phyloP scores from a whole-genome alignment of 1,140 invertebrate species.

The Drosophila tropicalis region DNA sequence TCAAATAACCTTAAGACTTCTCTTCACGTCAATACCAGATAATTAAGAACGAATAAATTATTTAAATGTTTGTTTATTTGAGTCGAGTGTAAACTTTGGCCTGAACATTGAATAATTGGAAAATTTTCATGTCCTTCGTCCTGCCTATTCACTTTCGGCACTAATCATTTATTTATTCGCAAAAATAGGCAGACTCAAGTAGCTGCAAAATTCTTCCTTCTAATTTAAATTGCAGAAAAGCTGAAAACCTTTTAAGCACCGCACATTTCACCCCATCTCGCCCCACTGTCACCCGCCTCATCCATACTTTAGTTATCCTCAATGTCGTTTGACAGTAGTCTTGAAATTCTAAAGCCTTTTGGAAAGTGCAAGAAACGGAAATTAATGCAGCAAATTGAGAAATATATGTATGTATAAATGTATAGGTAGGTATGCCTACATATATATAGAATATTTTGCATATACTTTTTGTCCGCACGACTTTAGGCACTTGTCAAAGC shows the following conservation, averaged over 20 bases:
- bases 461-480: background rate
- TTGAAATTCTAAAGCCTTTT: constrained; percentile 7
- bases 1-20: background rate
- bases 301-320: background rate
- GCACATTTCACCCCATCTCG: background rate
- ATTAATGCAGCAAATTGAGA: constrained; percentile 22
- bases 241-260: constrained; percentile 5
- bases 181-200: background rate
- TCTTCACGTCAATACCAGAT: background rate
- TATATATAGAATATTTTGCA: background rate
- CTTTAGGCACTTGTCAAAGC: constrained; percentile 12
- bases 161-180: constrained; percentile 10
- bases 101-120: background rate
- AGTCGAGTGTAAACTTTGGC: background rate
- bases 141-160: background rate
- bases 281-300: background rate
- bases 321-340: background rate
- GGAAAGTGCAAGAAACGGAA: constrained; percentile 20
- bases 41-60: background rate
- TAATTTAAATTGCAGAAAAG: constrained; percentile 13
- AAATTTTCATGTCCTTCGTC: background rate
- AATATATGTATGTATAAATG: background rate
- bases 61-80: background rate
- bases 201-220: background rate
- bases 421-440: background rate